Percentiles rank a stretch among this genome's conserved stretches.
Evolutionary conservation across 2,888 invertebrate species (phyloP).

Genomic region (Gandaritis pyraliata): DNA sequence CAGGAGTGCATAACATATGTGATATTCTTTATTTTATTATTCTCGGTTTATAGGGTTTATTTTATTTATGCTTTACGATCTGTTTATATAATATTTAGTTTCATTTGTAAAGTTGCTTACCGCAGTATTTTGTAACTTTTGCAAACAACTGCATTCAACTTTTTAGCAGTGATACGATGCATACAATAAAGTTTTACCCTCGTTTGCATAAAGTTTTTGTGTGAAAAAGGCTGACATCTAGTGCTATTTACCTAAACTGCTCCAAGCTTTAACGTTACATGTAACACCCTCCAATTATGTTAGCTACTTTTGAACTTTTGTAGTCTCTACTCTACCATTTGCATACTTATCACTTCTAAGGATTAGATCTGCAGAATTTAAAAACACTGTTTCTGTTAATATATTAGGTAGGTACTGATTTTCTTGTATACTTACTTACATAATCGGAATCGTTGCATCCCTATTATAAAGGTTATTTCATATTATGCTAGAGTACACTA

Average conservation of each 20-base stretch:
- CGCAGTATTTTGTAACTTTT: slow-evolving; percentile 8
- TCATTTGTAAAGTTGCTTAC: neutral
- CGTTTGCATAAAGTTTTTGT: neutral
- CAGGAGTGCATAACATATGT: slow-evolving; percentile 21
- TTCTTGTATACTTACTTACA: neutral
- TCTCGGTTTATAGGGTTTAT: slow-evolving; percentile 8
- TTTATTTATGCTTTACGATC: slow-evolving; percentile 2
- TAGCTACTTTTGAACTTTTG: neutral
- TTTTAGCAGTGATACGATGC: slow-evolving; percentile 3
- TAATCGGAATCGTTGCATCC: neutral
- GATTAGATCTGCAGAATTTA: neutral
- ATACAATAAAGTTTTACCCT: slow-evolving; percentile 3
- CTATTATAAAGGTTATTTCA: too few species aligned
- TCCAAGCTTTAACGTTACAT: neutral
- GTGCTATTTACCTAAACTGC: neutral
- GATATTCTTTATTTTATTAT: slow-evolving; percentile 22
- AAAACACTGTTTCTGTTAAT: neutral
- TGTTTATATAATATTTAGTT: neutral
- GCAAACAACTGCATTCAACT: slow-evolving; percentile 8
- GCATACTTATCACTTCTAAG: neutral
- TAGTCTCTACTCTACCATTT: neutral
- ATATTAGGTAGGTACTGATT: neutral
- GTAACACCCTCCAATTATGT: neutral
- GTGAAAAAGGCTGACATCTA: neutral
- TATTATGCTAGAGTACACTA: too few species aligned